Percentiles rank a stretch among this genome's conserved stretches.
These are phyloP conservation scores for Archegozetes longisetosus DNA, from an alignment of 1,140 invertebrate genomes.

Conservation along the genomic window DNA sequence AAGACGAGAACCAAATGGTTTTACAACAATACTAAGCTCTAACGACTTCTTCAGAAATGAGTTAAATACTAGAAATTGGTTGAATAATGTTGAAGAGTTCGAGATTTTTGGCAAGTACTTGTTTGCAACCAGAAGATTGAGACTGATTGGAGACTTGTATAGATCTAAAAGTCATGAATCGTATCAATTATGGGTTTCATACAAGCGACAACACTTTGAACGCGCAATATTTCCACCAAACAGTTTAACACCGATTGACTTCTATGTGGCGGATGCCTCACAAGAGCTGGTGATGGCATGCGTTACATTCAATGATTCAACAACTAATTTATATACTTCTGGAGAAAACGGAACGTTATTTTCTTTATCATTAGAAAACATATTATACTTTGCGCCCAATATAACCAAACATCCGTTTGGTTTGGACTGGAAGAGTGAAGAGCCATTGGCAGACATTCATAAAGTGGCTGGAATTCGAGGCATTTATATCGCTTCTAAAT, in stretches of 20 bases:
- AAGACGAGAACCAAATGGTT: slow-evolving; percentile 41
- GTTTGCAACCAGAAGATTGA: slow-evolving; percentile 50
- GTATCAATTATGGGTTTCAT: slow-evolving; percentile 58
- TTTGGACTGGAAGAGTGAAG: slow-evolving; percentile 39
- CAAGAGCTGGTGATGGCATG: slow-evolving; percentile 58
- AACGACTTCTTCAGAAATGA: slow-evolving; percentile 29
- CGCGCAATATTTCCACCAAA: slow-evolving; percentile 49
- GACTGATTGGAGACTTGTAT: slow-evolving; percentile 23
- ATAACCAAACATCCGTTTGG: slow-evolving; percentile 33
- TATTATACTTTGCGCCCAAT: slow-evolving; percentile 68
- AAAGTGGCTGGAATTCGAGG: slow-evolving; percentile 68
- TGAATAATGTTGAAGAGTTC: slow-evolving; percentile 57
- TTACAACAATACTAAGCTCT: slow-evolving; percentile 42
- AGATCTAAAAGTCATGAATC: slow-evolving; percentile 26
- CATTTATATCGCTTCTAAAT: slow-evolving; percentile 73
- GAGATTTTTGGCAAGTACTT: slow-evolving; percentile 63
- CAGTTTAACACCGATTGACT: slow-evolving; percentile 33
- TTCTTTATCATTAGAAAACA: slow-evolving; percentile 56
- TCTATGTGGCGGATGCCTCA: slow-evolving; percentile 64
- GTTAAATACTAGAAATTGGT: slow-evolving; percentile 34
- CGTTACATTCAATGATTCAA: slow-evolving; percentile 53
- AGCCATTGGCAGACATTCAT: slow-evolving; percentile 73
- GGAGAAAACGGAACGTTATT: slow-evolving; percentile 38
- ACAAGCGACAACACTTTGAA: slow-evolving; percentile 48
- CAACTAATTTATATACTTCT: slow-evolving; percentile 55